Conservation (phyloP, 2,113 vertebrate species). For the Ellobius talpinus region DNA sequence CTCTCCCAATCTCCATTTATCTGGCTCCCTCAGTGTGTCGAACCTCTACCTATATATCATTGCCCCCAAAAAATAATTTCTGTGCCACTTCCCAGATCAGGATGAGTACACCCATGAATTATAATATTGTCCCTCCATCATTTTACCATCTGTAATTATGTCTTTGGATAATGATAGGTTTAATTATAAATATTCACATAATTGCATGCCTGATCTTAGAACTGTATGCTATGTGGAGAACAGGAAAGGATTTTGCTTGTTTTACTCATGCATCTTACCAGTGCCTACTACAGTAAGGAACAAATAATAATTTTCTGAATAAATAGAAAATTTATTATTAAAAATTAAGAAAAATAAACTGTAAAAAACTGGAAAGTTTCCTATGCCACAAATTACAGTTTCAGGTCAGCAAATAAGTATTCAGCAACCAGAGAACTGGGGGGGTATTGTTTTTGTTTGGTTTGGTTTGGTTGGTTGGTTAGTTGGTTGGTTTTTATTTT, state of each 20-base stretch:
- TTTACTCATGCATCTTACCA: neutral
- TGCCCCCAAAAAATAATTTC: neutral
- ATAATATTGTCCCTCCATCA: neutral
- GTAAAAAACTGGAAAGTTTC: conserved; percentile 20
- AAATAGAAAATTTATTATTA: neutral
- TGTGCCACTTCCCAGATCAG: neutral
- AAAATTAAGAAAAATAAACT: neutral
- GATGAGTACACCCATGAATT: neutral
- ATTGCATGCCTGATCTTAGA: neutral
- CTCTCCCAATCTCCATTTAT: neutral
- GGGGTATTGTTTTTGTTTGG: neutral
- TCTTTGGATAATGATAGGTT: neutral
- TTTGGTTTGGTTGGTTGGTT: too few species aligned
- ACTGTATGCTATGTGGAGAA: neutral
- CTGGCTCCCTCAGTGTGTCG: neutral
- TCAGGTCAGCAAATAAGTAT: neutral
- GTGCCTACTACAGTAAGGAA: neutral
- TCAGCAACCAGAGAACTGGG: neutral
- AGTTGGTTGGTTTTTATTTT: neutral
- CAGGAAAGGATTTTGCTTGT: neutral
- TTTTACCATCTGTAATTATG: neutral
- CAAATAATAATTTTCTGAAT: conserved; percentile 25
- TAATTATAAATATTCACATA: neutral
- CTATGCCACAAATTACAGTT: neutral
- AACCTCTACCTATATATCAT: neutral